Percentiles rank a stretch among this genome's conserved stretches.
Conservation (phyloP, 2,888 invertebrate species). For the Nomada lathburiana region DNA sequence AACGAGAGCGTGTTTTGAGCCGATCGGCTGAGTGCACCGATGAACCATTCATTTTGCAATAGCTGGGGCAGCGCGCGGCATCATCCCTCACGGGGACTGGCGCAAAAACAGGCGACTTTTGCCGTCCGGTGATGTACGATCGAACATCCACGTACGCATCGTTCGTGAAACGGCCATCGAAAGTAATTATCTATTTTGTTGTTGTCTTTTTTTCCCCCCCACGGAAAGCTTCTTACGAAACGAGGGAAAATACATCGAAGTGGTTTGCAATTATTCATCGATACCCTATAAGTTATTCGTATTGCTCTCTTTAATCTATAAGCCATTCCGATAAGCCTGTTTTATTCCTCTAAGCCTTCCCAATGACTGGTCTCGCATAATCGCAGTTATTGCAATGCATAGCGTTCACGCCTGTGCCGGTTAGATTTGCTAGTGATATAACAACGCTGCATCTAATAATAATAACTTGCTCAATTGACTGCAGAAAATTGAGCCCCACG, state of each 20-base stretch:
- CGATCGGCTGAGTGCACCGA: conserved; percentile 68
- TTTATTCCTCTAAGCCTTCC: no score
- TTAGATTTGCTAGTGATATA: no score
- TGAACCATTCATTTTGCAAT: conserved; percentile 76
- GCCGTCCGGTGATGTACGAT: conserved; percentile 74
- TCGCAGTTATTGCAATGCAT: no score
- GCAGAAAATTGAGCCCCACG: background rate
- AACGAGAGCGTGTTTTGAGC: conserved; percentile 59
- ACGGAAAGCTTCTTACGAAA: conserved; percentile 19
- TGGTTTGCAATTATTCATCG: no score
- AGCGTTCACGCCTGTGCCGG: no score
- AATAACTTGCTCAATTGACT: background rate
- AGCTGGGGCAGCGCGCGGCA: conserved; percentile 58
- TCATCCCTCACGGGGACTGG: conserved; percentile 69
- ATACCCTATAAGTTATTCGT: no score
- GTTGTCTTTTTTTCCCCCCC: conserved; percentile 14
- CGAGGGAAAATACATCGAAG: conserved; percentile 4
- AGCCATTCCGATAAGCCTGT: no score
- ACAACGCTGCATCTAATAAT: background rate
- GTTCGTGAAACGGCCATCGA: conserved; percentile 55
- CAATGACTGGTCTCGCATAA: no score
- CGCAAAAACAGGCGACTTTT: conserved; percentile 71
- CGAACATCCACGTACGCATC: conserved; percentile 47
- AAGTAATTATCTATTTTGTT: conserved; percentile 66
- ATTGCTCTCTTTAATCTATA: no score